Conservation (phyloP, 37 sponge, comb jelly and placozoan species). For the Beroe forskalii region DNA sequence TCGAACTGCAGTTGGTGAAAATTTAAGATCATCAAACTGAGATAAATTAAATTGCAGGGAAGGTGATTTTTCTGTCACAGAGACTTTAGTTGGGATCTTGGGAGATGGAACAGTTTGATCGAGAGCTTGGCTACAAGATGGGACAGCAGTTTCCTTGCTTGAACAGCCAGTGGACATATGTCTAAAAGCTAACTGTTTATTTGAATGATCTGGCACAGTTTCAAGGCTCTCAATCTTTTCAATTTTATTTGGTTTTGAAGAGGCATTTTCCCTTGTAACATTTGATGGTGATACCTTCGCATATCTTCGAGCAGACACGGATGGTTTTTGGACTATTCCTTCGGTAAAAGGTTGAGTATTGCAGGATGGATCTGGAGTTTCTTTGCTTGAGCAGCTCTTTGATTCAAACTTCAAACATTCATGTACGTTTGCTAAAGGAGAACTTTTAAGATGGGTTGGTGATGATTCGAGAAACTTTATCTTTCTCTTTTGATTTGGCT, state of each 20-base stretch:
- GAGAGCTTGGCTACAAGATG: neutral
- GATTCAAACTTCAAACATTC: too few species aligned
- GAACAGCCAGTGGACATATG: too few species aligned
- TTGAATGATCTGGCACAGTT: neutral
- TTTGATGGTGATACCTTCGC: neutral
- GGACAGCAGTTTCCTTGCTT: too few species aligned
- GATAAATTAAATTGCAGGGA: neutral
- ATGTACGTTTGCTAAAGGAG: too few species aligned
- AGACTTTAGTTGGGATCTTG: neutral
- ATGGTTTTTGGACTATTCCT: neutral
- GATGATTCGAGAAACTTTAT: neutral
- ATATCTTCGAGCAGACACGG: too few species aligned
- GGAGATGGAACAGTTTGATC: neutral
- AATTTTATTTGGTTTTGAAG: neutral
- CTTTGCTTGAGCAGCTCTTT: neutral
- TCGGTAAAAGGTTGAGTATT: neutral
- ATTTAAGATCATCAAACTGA: constrained; percentile 10
- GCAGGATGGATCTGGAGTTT: neutral
- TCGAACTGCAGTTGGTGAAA: neutral
- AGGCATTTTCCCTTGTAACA: neutral
- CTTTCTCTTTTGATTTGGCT: neutral
- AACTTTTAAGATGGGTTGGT: too few species aligned
- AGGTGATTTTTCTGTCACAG: neutral
- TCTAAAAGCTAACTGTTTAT: too few species aligned
- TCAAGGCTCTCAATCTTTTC: neutral